Conservation (phyloP, 2,888 invertebrate genomes). For the Ditylenchus weischeri region DNA sequence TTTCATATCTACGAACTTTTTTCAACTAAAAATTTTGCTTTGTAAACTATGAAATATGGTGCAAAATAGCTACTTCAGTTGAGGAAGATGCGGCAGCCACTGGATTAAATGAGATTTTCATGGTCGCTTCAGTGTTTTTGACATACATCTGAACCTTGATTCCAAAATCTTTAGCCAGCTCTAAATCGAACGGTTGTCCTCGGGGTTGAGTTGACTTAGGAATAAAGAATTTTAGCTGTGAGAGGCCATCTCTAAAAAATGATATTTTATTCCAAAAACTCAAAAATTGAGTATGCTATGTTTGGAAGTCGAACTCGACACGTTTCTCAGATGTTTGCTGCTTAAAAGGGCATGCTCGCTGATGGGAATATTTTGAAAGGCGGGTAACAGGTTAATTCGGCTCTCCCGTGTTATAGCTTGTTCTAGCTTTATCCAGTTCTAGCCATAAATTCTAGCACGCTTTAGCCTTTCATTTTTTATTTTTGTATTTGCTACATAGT, state of each 20-base stretch:
- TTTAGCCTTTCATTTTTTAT: no score
- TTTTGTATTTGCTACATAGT: no score
- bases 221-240: slow-evolving; percentile 27
- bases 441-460: no score
- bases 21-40: slow-evolving; percentile 14
- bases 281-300: no score
- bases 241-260: slow-evolving; percentile 29
- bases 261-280: background rate
- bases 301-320: no score
- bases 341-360: no score
- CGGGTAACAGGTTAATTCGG: no score
- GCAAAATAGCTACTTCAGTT: background rate
- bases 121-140: slow-evolving; percentile 27
- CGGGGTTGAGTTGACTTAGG: slow-evolving; percentile 28
- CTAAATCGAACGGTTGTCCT: slow-evolving; percentile 31
- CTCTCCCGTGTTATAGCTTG: no score
- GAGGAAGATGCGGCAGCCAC: background rate
- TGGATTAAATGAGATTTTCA: slow-evolving; percentile 21
- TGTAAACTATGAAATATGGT: background rate
- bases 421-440: no score
- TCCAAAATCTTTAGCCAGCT: slow-evolving; percentile 24
- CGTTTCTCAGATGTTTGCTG: no score
- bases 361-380: no score
- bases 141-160: slow-evolving; percentile 35
- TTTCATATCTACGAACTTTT: slow-evolving; percentile 24